Conservation (phyloP, 2,797 vertebrate species). For the Enteromius fasciolatus region DNA sequence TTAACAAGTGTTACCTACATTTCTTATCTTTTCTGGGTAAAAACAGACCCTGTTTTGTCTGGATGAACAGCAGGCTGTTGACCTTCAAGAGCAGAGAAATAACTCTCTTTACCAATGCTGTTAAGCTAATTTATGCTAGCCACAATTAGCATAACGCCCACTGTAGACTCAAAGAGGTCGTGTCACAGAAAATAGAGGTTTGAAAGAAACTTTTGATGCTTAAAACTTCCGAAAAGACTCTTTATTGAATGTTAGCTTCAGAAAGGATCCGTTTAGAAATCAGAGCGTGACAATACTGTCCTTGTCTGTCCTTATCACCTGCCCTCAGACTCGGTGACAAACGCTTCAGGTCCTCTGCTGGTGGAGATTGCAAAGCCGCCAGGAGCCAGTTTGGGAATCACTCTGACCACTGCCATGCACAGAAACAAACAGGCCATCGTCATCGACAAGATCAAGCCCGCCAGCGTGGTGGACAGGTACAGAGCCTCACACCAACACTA, state of each 20-base stretch:
- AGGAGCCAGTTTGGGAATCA: conserved; percentile 88
- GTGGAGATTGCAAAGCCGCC: conserved; percentile 94
- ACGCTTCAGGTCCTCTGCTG: conserved; percentile 89
- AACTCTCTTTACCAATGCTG: not conserved
- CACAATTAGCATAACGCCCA: not conserved
- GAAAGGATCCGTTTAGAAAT: not conserved
- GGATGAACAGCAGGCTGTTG: not conserved
- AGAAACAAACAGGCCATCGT: conserved; percentile 91
- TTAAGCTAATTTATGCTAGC: not conserved
- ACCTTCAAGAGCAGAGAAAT: not conserved
- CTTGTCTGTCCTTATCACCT: not conserved
- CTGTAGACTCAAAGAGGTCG: not conserved
- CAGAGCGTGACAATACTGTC: not conserved
- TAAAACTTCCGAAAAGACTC: too few relatives aligned
- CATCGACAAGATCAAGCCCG: conserved; percentile 92
- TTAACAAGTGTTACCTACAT: too few relatives aligned
- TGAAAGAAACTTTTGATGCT: not conserved
- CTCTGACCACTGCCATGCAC: conserved; percentile 82
- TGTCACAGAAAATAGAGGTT: not conserved
- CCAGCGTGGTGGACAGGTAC: conserved; percentile 96
- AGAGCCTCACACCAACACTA: not conserved
- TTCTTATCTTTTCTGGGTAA: not conserved
- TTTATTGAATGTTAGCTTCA: not conserved
- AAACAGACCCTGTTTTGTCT: not conserved
- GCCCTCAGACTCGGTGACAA: conserved; percentile 84